A percentile compares a stretch with the other conserved stretches of the same genome.
These are phyloP conservation scores for Palythoa grandis DNA, from an alignment of 92 coral and sea anemone species.

Conservation along the genomic window DNA sequence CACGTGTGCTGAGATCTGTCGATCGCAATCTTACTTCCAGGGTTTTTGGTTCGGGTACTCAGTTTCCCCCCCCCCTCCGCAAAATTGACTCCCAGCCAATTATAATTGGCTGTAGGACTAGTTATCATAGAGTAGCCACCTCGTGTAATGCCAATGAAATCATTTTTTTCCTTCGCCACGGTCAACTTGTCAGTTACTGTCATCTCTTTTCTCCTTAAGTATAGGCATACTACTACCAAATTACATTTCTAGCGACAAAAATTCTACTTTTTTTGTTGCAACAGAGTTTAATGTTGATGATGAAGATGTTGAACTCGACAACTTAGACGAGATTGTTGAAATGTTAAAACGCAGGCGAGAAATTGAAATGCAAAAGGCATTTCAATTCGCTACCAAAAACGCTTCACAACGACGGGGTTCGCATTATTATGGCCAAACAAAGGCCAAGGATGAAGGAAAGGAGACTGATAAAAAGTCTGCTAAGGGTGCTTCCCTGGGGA, in stretches of 20 bases:
- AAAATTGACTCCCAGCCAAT: too few relatives aligned
- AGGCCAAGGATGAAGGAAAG: constrained; percentile 42
- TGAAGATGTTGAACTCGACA: constrained; percentile 34
- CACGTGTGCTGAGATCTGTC: too few relatives aligned
- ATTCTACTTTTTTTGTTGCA: not conserved
- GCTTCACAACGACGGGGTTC: constrained; percentile 58
- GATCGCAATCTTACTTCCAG: too few relatives aligned
- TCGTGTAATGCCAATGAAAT: too few relatives aligned
- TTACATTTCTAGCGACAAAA: not conserved
- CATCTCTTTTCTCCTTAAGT: too few relatives aligned
- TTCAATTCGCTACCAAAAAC: not conserved
- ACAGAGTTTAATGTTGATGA: constrained; percentile 29
- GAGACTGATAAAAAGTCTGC: constrained; percentile 43
- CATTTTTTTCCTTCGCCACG: too few relatives aligned
- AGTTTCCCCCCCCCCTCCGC: too few relatives aligned
- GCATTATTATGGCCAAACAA: constrained; percentile 83
- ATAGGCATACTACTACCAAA: not conserved
- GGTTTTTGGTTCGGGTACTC: too few relatives aligned
- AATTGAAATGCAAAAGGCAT: constrained; percentile 16
- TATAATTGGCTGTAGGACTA: too few relatives aligned
- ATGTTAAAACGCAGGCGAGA: constrained; percentile 29
- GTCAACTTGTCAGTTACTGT: too few relatives aligned
- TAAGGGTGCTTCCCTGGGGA: constrained; percentile 36
- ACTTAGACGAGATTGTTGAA: constrained; percentile 10
- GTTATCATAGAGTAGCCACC: too few relatives aligned